Conservation (phyloP, 1,140 invertebrate genomes). For the Drosophila athabasca region DNA sequence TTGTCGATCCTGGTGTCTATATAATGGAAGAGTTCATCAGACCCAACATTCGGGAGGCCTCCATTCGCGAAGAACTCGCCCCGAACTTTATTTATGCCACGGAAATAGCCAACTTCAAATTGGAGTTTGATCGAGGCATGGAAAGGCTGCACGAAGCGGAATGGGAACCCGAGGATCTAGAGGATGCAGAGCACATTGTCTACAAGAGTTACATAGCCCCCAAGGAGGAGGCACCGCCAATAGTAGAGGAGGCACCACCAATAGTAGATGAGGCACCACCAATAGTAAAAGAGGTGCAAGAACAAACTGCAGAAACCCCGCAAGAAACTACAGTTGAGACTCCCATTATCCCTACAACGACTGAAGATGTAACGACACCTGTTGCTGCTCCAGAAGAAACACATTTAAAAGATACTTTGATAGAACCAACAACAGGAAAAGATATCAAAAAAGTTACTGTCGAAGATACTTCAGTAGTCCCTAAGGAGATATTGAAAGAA, state of each 20-base stretch:
- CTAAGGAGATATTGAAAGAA: no score
- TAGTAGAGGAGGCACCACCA: not conserved
- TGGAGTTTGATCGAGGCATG: constrained; percentile 67
- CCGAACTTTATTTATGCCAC: constrained; percentile 66
- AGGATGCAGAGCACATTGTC: constrained; percentile 47
- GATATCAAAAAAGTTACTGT: not conserved
- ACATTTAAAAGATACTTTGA: not conserved
- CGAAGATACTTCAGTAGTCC: not conserved
- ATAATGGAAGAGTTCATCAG: constrained; percentile 78
- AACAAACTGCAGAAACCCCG: not conserved
- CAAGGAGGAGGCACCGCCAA: not conserved
- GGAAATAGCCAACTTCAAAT: constrained; percentile 72
- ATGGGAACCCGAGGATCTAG: constrained; percentile 48
- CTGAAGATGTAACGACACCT: constrained; percentile 1
- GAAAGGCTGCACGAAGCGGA: constrained; percentile 60
- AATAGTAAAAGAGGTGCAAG: not conserved
- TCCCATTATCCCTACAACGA: not conserved
- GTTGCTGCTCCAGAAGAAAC: no score
- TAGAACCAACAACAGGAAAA: not conserved
- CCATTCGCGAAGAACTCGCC: constrained; percentile 64
- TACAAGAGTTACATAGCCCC: constrained; percentile 68
- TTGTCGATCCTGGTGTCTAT: constrained; percentile 52
- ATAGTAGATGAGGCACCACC: not conserved
- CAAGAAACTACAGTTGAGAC: not conserved
- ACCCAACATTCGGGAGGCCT: constrained; percentile 65